phyloP scores from a whole-genome alignment of 2,888 invertebrate species.

The Drosophila ochracea region DNA sequence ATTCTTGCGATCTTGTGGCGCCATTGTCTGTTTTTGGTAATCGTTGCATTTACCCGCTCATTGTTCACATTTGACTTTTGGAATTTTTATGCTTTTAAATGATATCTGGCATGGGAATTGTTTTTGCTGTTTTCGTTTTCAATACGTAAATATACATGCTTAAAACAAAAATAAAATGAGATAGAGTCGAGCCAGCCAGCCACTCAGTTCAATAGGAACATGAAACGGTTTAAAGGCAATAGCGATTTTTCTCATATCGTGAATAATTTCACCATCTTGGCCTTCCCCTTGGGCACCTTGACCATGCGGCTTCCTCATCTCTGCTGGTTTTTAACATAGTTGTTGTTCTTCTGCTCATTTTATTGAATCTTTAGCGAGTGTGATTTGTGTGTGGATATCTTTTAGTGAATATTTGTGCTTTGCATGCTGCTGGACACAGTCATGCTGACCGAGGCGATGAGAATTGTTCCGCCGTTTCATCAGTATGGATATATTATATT shows the following conservation, averaged over 20 bases:
- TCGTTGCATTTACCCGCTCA: constrained; percentile 18
- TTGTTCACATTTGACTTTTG: constrained; percentile 26
- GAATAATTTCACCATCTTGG: constrained; percentile 36
- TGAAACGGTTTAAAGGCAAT: constrained; percentile 33
- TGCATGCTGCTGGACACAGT: constrained; percentile 58
- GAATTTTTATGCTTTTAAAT: constrained; percentile 57
- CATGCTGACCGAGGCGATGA: constrained; percentile 72
- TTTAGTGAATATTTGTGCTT: constrained; percentile 61
- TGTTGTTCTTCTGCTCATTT: constrained; percentile 9
- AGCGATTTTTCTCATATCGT: constrained; percentile 43
- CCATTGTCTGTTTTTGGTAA: constrained; percentile 26
- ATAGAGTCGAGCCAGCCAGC: constrained; percentile 30
- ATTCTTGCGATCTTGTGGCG: constrained; percentile 25
- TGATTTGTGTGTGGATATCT: constrained; percentile 14
- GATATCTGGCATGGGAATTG: constrained; percentile 55
- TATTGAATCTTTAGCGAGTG: constrained; percentile 36
- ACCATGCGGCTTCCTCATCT: constrained; percentile 42
- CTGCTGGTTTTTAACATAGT: constrained; percentile 57
- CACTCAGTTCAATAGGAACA: constrained; percentile 34
- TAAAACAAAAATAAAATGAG: constrained; percentile 38
- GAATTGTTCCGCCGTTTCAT: constrained; percentile 65
- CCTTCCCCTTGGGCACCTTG: constrained; percentile 54
- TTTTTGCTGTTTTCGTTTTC: constrained; percentile 66
- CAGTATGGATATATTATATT: constrained; percentile 56
- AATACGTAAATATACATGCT: constrained; percentile 69